Percentiles rank a stretch among this genome's conserved stretches.
Conservation (phyloP, 2,113 vertebrate species). For the Aptenodytes patagonicus region DNA sequence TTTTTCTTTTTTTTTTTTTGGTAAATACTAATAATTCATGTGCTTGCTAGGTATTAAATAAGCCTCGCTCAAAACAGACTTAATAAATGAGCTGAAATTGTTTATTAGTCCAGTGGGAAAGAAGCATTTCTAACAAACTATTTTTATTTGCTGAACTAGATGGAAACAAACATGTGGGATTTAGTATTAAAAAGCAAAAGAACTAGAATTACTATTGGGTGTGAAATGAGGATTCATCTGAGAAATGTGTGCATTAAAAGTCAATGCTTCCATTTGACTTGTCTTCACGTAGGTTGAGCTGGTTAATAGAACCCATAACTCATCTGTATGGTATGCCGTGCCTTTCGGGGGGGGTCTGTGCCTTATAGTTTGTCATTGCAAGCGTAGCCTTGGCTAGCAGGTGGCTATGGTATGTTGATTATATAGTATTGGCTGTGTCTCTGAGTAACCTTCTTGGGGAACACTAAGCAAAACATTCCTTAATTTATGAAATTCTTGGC, state of each 20-base stretch:
- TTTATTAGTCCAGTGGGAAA: background rate
- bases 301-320: background rate
- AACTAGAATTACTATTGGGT: background rate
- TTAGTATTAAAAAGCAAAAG: background rate
- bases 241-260: background rate
- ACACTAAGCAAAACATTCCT: background rate
- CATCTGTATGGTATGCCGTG: accelerated
- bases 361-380: background rate
- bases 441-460: slow-evolving; percentile 62
- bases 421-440: background rate
- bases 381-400: background rate
- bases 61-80: background rate
- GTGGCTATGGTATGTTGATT: background rate
- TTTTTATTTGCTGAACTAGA: background rate
- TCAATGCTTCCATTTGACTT: background rate
- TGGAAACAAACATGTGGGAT: background rate
- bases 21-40: background rate
- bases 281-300: background rate
- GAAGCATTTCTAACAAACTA: background rate
- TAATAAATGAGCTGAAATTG: background rate
- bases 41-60: background rate
- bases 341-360: background rate
- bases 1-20: background rate
- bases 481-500: background rate
- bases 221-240: background rate